These are phyloP conservation scores for Cairina moschata DNA, from an alignment of 2,113 vertebrate species.

Conservation along the genomic window DNA sequence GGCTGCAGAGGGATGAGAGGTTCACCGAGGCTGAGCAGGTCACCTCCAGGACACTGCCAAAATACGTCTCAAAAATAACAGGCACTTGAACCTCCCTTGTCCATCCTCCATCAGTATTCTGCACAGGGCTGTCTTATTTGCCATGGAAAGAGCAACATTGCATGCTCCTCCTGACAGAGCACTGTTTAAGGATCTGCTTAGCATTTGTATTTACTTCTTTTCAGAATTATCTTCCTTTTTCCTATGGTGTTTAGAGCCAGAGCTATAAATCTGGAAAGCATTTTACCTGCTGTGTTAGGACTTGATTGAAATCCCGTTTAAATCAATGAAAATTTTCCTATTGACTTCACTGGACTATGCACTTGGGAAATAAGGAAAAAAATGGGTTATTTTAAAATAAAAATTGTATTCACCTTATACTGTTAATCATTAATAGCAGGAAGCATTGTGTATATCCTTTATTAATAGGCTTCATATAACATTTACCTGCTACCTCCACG, in stretches of 20 bases:
- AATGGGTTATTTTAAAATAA: neutral
- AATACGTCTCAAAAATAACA: neutral
- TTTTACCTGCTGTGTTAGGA: neutral
- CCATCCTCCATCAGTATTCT: neutral
- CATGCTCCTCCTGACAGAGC: neutral
- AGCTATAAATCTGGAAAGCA: slow-evolving; percentile 17
- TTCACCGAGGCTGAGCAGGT: neutral
- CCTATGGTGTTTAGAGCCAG: neutral
- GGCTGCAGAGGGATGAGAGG: neutral
- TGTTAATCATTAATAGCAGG: neutral
- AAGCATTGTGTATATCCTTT: neutral
- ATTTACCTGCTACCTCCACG: neutral
- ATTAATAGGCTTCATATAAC: neutral
- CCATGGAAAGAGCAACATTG: neutral
- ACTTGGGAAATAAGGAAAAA: neutral
- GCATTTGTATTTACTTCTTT: neutral
- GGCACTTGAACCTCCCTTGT: neutral
- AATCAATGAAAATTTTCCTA: neutral
- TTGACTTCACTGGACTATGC: neutral
- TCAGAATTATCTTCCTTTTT: neutral
- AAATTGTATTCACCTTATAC: neutral
- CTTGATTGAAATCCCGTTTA: slow-evolving; percentile 11
- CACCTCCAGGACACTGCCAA: neutral
- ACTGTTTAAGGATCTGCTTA: slow-evolving; percentile 10
- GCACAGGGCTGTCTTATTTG: neutral